Evolutionary conservation across 2,797 vertebrate genomes (phyloP), one percentile per base, ranked within the genome.

Genomic region (Phoebastria nigripes): DNA sequence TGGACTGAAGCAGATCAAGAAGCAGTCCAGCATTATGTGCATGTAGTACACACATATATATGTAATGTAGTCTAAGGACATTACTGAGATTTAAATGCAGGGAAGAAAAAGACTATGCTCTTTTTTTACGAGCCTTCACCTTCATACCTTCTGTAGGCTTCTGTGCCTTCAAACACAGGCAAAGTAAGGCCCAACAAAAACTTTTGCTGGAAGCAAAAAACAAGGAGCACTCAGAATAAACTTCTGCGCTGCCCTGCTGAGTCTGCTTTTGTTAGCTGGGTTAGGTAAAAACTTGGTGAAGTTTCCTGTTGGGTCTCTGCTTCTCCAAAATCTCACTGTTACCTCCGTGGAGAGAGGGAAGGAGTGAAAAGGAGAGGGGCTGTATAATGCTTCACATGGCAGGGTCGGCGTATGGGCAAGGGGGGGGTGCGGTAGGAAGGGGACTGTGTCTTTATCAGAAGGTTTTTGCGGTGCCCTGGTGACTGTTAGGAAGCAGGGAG

Each of bases 51-150:
- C 19, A 22, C 7, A 19, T 13, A 22, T 15, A 24, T 21, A 28
- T 28, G 11, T 24, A 61, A 35, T 9, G 4, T 11, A 33, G 11
- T 73, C 6, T 29, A 52, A 47, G 15, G 37, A 61, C 7, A 12
- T 54, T 58, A 22, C 3, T 46, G 42, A 58, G 31, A 37, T 91
- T 71, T 62, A 82, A 87, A 54, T 21, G 6, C 39, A 8, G 15
- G 5, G 12, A 1, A 1, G 29, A 49, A 76, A 61, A 47, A n/a
- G 20, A 26, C 22, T 24, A 5, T 25, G 12, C 11, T 28, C 13
- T n/a, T 44, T 51, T 42, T 55, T 17, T 3, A 37, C 2, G 4
- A 80, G 19, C 15, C 8, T 80, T 73, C 0, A 0, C 37, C 54
- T 81, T 90, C 4, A 0, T 39, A 16, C 0, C 37, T 37, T 37